Evolutionary conservation across 2,797 vertebrate genomes (phyloP).

Genomic region (Enteromius radiatus): DNA sequence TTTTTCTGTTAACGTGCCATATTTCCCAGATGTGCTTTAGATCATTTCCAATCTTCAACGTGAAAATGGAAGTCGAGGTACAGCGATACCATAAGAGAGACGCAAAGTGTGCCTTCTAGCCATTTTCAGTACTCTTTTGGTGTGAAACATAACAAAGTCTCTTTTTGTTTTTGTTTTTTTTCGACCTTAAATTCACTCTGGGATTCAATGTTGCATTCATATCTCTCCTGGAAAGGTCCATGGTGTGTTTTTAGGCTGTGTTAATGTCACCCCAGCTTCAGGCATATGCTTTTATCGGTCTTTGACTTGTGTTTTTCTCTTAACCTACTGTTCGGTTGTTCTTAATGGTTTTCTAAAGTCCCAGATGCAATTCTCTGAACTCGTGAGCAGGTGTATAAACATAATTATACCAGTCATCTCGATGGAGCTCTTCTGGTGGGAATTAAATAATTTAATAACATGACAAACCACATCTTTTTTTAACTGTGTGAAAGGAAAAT

Average conservation of each 20-base stretch:
- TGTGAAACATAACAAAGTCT: constrained; percentile 28
- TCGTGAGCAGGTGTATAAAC: constrained; percentile 49
- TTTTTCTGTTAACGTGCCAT: background rate
- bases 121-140: background rate
- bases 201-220: constrained; percentile 29
- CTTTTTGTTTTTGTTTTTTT: constrained; percentile 16
- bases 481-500: constrained; percentile 31
- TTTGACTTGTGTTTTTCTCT: constrained; percentile 21
- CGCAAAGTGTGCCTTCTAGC: background rate
- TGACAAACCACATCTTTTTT: constrained; percentile 35
- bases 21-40: constrained; percentile 9
- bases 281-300: constrained; percentile 16
- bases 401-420: constrained; percentile 43
- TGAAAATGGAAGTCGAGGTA: constrained; percentile 31
- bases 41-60: constrained; percentile 3
- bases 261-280: background rate
- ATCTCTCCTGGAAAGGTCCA: background rate
- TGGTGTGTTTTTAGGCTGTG: background rate
- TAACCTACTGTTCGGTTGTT: constrained; percentile 19
- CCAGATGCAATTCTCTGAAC: constrained; percentile 44
- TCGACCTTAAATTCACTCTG: constrained; percentile 6
- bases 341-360: constrained; percentile 23
- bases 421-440: constrained; percentile 32
- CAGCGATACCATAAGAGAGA: background rate
- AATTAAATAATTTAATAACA: constrained; percentile 50